Percentiles rank a stretch among this genome's conserved stretches.
These are phyloP conservation scores for Hemaris fuciformis DNA, from an alignment of 2,888 invertebrate genomes.

Conservation along the genomic window DNA sequence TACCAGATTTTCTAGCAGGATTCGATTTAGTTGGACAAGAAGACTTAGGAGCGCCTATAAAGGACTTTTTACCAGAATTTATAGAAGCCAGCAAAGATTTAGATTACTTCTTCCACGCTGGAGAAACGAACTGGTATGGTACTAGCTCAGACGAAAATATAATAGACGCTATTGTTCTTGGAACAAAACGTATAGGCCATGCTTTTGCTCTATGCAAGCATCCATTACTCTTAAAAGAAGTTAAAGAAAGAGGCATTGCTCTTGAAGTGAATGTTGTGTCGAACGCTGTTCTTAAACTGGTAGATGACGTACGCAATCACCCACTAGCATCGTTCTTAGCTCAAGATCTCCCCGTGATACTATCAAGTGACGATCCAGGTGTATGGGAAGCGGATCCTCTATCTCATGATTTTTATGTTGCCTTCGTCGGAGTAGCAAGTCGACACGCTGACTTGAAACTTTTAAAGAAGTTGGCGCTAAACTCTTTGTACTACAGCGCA, in stretches of 20 bases:
- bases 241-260: slow-evolving; percentile 83
- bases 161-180: slow-evolving; percentile 87
- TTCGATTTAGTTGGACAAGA: slow-evolving; percentile 93
- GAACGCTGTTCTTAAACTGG: slow-evolving; percentile 86
- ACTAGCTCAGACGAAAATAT: slow-evolving; percentile 86
- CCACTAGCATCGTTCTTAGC: slow-evolving; percentile 85
- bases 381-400: slow-evolving; percentile 87
- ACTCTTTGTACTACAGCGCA: slow-evolving; percentile 87
- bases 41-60: slow-evolving; percentile 84
- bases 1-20: slow-evolving; percentile 87
- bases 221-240: slow-evolving; percentile 83
- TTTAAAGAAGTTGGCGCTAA: slow-evolving; percentile 87
- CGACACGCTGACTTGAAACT: slow-evolving; percentile 85
- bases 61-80: slow-evolving; percentile 81
- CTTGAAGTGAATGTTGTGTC: slow-evolving; percentile 91
- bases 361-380: slow-evolving; percentile 90
- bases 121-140: slow-evolving; percentile 90
- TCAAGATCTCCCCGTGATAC: slow-evolving; percentile 85
- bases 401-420: slow-evolving; percentile 87
- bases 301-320: slow-evolving; percentile 88
- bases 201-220: slow-evolving; percentile 88
- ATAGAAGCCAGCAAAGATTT: slow-evolving; percentile 70
- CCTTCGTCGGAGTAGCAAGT: slow-evolving; percentile 88
- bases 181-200: slow-evolving; percentile 88
- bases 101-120: slow-evolving; percentile 89